Evolutionary conservation across 2,113 vertebrate species (phyloP).

Genomic region (Percina caprodes): DNA sequence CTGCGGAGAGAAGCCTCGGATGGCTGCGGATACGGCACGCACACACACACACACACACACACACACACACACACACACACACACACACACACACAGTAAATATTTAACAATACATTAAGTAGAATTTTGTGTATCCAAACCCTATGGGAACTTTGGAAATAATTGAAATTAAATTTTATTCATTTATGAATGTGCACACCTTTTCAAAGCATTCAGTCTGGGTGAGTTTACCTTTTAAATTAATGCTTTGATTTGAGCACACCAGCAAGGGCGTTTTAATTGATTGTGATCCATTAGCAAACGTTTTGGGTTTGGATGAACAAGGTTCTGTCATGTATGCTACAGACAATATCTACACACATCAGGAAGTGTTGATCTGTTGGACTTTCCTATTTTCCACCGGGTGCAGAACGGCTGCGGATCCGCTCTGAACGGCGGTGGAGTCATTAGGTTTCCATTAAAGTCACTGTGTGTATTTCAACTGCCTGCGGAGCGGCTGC

Average conservation of each 20-base stretch:
- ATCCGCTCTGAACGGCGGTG: too few relatives aligned
- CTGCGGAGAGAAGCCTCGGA: slow-evolving; percentile 87
- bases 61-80: not conserved
- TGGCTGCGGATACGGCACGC: slow-evolving; percentile 74
- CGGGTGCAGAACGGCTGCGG: too few relatives aligned
- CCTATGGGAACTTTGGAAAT: slow-evolving; percentile 23
- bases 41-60: not conserved
- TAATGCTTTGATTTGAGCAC: slow-evolving; percentile 1
- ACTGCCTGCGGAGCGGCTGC: too few relatives aligned
- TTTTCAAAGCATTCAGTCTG: slow-evolving; percentile 6
- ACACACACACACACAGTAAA: slow-evolving; percentile 26
- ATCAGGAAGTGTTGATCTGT: slow-evolving; percentile 25
- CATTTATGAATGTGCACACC: slow-evolving; percentile 1
- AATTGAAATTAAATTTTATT: slow-evolving; percentile 30
- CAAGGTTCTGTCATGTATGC: slow-evolving; percentile 26
- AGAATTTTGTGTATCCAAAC: slow-evolving; percentile 60
- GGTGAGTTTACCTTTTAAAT: slow-evolving; percentile 8
- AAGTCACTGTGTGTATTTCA: too few relatives aligned
- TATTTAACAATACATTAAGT: slow-evolving; percentile 12
- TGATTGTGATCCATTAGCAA: slow-evolving; percentile 4
- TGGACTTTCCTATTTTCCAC: too few relatives aligned
- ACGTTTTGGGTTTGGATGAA: slow-evolving; percentile 60
- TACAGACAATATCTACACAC: slow-evolving; percentile 8
- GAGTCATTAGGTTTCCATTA: too few relatives aligned
- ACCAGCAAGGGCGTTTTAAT: not conserved